Conservation (phyloP, 2,888 invertebrate species). For the Pomacea canaliculata region DNA sequence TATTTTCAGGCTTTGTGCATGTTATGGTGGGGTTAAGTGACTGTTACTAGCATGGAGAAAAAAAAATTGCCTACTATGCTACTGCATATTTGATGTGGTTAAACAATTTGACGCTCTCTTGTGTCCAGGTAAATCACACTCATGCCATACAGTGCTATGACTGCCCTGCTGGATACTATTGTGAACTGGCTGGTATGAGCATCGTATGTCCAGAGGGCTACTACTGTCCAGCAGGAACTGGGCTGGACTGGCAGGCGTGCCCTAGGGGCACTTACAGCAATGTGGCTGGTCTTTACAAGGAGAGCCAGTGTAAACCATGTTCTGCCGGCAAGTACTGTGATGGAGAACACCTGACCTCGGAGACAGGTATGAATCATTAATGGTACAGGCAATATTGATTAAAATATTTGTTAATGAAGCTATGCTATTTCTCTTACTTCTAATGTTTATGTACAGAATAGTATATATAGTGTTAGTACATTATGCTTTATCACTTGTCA, state of each 20-base stretch:
- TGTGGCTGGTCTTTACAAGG: constrained; percentile 52
- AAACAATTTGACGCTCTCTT: too few species aligned
- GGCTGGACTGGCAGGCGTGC: constrained; percentile 63
- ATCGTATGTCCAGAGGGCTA: constrained; percentile 62
- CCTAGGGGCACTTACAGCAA: constrained; percentile 66
- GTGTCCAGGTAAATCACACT: constrained; percentile 62
- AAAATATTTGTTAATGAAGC: not conserved
- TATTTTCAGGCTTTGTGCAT: too few species aligned
- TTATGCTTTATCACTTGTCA: too few species aligned
- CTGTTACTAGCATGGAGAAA: too few species aligned
- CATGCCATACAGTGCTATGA: constrained; percentile 59
- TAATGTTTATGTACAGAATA: too few species aligned
- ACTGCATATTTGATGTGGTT: too few species aligned
- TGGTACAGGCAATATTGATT: not conserved
- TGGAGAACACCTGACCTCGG: constrained; percentile 56
- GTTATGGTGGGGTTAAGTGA: too few species aligned
- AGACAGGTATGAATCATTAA: constrained; percentile 49
- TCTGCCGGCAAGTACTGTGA: constrained; percentile 63
- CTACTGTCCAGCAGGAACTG: constrained; percentile 65
- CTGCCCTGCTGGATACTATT: constrained; percentile 66
- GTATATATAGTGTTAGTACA: too few species aligned
- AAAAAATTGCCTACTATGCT: too few species aligned
- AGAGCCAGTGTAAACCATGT: constrained; percentile 63
- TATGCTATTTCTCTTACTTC: too few species aligned
- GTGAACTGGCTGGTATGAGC: constrained; percentile 53